Evolutionary conservation across 2,888 invertebrate species (phyloP), one percentile per base, ranked within the genome.

Genomic region (Teleogryllus oceanicus): DNA sequence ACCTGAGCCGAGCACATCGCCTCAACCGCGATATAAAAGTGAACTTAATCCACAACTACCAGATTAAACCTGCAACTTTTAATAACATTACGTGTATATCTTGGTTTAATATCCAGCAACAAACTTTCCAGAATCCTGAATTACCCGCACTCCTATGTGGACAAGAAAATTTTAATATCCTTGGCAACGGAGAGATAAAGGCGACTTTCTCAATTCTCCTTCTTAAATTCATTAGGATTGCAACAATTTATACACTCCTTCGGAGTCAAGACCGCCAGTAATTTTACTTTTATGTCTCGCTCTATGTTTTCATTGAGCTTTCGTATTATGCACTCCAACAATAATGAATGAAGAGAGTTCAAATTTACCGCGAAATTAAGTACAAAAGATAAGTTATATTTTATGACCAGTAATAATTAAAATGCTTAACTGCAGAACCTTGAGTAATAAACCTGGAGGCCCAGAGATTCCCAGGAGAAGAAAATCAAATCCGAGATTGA

Each of bases 31-130:
- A 62, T 62, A 62, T 62, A 62, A 62, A 62, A 62, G 16, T 62
- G 62, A 62, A 62, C 62, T 62, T 62, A 62, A 62, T 62, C 62
- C 62, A 62, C 13, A 62, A 62, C 62, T 18, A 62, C 62, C n/a
- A 62, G 62, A 62, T 62, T 62, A 62, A 62, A 62, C 62, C 62
- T 62, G 62, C 62, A 62, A 62, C 16, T 62, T 62, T 62, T 62
- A 62, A 62, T 62, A 62, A 62, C 62, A 62, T 62, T 62, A 62
- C 16, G 62, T 62, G 62, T 62, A 62, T 62, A 62, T 62, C 62
- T 62, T 62, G 62, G 62, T 62, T 62, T 62, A 37, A 62, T 62
- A 62, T 62, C 62, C 62, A 62, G 62, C n/a, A 62, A n/a, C 62
- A 62, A 62, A 62, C 62, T 62, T 62, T 62, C n/a, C 16, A 62